These are phyloP conservation scores for Emydoidea blandingii DNA, from an alignment of 2,797 vertebrate genomes.

Conservation along the genomic window DNA sequence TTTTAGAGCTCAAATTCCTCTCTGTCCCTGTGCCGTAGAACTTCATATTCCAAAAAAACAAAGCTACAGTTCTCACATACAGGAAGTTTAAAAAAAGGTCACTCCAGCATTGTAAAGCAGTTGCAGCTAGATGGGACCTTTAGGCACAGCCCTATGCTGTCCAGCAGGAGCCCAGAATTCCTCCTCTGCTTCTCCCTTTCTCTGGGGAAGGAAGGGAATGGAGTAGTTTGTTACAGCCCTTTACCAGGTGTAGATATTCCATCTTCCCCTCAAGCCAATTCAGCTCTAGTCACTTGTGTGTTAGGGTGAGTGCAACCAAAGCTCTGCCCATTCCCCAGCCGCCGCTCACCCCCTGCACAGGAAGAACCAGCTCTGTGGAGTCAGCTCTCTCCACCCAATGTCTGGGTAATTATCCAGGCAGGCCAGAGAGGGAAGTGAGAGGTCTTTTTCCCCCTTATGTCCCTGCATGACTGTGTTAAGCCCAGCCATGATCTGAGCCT, in stretches of 20 bases:
- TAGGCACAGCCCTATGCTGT: background rate
- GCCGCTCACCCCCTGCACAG: background rate
- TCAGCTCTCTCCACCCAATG: rapidly evolving
- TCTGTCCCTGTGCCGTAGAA: background rate
- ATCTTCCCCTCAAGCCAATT: rapidly evolving
- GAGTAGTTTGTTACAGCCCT: background rate
- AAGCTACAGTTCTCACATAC: background rate
- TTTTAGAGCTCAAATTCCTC: slow-evolving; percentile 5
- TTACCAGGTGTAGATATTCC: background rate
- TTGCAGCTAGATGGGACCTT: background rate
- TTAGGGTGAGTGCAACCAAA: background rate
- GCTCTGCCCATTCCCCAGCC: background rate
- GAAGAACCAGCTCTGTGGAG: rapidly evolving
- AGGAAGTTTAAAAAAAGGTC: background rate
- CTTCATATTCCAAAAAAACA: background rate
- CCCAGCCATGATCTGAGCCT: background rate
- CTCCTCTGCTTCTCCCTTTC: background rate
- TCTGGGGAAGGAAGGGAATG: background rate
- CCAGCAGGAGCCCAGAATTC: background rate
- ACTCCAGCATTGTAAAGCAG: background rate
- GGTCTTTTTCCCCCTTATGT: background rate
- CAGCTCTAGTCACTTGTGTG: background rate
- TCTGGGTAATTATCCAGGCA: background rate
- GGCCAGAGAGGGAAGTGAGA: background rate
- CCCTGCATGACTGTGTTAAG: background rate